A percentile compares a stretch with the other conserved stretches of the same genome.
phyloP scores from a whole-genome alignment of 1,140 invertebrate species.

The Episyrphus balteatus region DNA sequence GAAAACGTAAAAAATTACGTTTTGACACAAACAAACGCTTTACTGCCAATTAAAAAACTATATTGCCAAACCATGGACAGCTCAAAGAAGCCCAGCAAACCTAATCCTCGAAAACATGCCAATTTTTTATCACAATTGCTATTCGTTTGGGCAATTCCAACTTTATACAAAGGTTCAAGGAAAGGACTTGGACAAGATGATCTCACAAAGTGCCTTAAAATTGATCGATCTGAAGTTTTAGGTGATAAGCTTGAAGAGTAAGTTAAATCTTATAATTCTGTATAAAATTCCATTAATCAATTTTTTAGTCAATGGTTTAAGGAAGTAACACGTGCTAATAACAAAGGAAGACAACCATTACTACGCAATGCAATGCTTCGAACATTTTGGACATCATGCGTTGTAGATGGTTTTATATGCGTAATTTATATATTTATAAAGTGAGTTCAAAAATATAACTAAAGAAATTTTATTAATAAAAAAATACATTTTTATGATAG shows the following conservation, averaged over 20 bases:
- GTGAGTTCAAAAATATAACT: constrained; percentile 19
- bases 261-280: constrained; percentile 4
- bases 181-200: constrained; percentile 30
- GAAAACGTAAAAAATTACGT: too few relatives aligned
- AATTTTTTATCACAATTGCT: constrained; percentile 33
- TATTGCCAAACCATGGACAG: constrained; percentile 32
- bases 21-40: too few relatives aligned
- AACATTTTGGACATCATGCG: constrained; percentile 35
- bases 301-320: constrained; percentile 40
- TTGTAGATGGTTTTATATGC: constrained; percentile 37
- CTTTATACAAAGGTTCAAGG: constrained; percentile 26
- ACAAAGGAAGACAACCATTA: constrained; percentile 30
- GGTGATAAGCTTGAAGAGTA: constrained; percentile 36
- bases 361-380: constrained; percentile 36
- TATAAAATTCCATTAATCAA: neutral
- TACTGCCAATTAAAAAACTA: too few relatives aligned
- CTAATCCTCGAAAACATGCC: constrained; percentile 29
- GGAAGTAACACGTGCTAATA: constrained; percentile 36
- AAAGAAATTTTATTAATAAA: neutral
- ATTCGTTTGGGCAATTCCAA: constrained; percentile 34
- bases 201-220: constrained; percentile 27
- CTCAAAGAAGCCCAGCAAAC: constrained; percentile 24
- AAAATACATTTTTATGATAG: constrained; percentile 18
- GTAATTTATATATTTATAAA: constrained; percentile 37
- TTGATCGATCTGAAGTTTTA: constrained; percentile 30